Evolutionary conservation across 2,113 vertebrate genomes (phyloP).

Genomic region (Oryzias woworae): DNA sequence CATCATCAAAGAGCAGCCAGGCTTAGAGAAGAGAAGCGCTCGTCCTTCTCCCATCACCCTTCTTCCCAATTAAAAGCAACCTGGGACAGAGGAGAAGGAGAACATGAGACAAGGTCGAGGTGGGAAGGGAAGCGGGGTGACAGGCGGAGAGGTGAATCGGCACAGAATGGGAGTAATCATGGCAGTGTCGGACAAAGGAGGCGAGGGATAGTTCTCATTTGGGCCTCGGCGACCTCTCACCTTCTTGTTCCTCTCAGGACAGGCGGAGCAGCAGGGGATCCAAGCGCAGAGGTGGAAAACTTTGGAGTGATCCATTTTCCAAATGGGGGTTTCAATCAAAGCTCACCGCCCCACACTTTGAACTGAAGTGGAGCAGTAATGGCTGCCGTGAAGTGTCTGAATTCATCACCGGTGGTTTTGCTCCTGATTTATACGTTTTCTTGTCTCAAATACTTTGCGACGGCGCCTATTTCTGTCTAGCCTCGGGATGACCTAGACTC

Average conservation of each 20-base stretch:
- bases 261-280: no score
- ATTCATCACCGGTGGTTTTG: no score
- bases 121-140: constrained; percentile 17
- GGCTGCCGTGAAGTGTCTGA: constrained; percentile 2
- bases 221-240: constrained; percentile 28
- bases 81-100: constrained; percentile 43
- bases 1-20: constrained; percentile 73
- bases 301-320: constrained; percentile 21
- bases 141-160: constrained; percentile 15
- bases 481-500: background rate
- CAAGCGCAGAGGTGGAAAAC: constrained; percentile 15
- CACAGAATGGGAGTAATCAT: constrained; percentile 2
- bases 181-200: constrained; percentile 7
- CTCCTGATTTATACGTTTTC: background rate
- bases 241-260: constrained; percentile 5
- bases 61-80: constrained; percentile 66
- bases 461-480: background rate
- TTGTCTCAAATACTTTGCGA: background rate
- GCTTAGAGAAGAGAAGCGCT: constrained; percentile 65
- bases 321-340: constrained; percentile 2
- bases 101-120: constrained; percentile 46
- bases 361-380: constrained; percentile 6
- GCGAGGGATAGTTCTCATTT: constrained; percentile 4
- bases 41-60: constrained; percentile 54
- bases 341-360: background rate